Percentiles rank a stretch among this genome's conserved stretches.
Conservation (phyloP, 2,113 vertebrate species). For the Nothoprocta pentlandii region DNA sequence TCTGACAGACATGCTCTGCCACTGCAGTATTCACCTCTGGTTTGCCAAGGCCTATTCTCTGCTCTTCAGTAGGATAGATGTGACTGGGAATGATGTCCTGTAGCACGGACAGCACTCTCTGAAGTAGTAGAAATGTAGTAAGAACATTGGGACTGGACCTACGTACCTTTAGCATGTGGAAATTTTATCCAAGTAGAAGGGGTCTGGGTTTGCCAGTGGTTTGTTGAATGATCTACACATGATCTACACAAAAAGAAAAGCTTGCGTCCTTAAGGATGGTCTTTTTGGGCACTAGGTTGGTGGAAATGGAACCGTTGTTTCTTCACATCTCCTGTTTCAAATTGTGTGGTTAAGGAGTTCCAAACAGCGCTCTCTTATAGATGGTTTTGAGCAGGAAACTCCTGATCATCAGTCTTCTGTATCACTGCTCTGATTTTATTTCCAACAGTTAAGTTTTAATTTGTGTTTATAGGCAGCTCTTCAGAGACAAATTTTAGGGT, state of each 20-base stretch:
- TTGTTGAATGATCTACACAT: background rate
- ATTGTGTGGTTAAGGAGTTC: background rate
- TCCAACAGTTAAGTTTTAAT: background rate
- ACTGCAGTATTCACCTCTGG: rapidly evolving
- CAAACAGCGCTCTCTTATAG: background rate
- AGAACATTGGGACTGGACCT: background rate
- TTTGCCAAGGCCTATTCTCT: rapidly evolving
- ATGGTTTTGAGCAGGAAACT: background rate
- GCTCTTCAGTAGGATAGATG: background rate
- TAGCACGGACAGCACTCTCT: rapidly evolving
- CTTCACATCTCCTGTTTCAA: background rate
- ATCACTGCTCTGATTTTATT: background rate
- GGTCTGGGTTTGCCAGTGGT: background rate
- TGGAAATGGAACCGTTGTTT: background rate
- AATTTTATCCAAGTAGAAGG: background rate
- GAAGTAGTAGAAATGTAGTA: rapidly evolving
- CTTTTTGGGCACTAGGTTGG: background rate
- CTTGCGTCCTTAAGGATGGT: background rate
- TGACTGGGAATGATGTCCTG: background rate
- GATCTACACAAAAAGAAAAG: background rate
- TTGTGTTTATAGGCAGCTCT: background rate
- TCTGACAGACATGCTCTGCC: background rate
- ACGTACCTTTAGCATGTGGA: background rate
- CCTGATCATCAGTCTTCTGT: background rate
- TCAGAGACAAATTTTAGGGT: background rate